Percentiles rank a stretch among this genome's conserved stretches.
phyloP scores from a whole-genome alignment of 2,113 vertebrate genomes.

The Illadopsis cleaveri region DNA sequence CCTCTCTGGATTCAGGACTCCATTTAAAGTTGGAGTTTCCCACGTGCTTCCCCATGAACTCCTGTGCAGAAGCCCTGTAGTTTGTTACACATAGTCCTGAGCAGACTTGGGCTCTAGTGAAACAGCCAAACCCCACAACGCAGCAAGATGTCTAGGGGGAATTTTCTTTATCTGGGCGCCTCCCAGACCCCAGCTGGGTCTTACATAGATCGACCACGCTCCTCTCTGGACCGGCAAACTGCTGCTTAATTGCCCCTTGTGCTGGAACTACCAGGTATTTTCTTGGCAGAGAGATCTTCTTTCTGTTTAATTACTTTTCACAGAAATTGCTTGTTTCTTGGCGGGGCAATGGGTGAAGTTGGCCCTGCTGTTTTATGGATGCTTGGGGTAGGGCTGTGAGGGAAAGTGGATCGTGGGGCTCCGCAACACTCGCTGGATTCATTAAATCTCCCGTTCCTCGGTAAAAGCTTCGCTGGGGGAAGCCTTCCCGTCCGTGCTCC shows the following conservation, averaged over 20 bases:
- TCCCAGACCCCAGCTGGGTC: not conserved
- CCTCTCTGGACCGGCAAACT: not conserved
- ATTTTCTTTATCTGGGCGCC: not conserved
- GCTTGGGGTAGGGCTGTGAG: not conserved
- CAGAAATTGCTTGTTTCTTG: constrained; percentile 34
- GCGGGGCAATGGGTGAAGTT: not conserved
- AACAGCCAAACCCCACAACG: rapidly evolving
- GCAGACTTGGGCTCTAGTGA: not conserved
- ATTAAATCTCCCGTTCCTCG: not conserved
- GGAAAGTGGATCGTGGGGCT: not conserved
- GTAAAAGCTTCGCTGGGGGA: not conserved
- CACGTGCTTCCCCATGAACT: rapidly evolving
- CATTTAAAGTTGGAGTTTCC: not conserved
- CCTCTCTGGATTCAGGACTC: not conserved
- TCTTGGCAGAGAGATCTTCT: constrained; percentile 35
- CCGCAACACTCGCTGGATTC: not conserved
- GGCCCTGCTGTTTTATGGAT: constrained; percentile 38
- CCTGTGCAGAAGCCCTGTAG: rapidly evolving
- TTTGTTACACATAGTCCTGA: not conserved
- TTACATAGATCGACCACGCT: not conserved
- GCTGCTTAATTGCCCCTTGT: not conserved
- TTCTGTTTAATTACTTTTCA: constrained; percentile 66
- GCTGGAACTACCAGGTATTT: constrained; percentile 56
- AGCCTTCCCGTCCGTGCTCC: not conserved
- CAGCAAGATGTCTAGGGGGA: not conserved